A percentile compares a stretch with the other conserved stretches of the same genome.
Evolutionary conservation across 1,140 invertebrate genomes (phyloP).

Genomic region (Heliconius himera): DNA sequence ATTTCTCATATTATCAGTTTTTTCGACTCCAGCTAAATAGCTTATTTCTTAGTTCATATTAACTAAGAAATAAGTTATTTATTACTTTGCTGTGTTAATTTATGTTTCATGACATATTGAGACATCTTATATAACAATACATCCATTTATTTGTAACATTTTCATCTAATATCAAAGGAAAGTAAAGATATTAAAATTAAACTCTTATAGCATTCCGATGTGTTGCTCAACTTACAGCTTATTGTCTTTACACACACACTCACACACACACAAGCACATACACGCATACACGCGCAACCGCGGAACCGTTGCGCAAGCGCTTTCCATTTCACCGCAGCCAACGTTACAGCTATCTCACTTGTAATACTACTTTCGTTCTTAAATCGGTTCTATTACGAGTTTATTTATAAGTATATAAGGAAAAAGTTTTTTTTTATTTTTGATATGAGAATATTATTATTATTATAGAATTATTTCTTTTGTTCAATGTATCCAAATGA

Average conservation of each 20-base stretch:
- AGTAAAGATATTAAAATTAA: slow-evolving; percentile 8
- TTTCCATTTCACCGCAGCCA: slow-evolving; percentile 75
- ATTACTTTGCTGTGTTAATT: too few relatives aligned
- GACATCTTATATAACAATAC: too few relatives aligned
- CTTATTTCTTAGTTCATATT: too few relatives aligned
- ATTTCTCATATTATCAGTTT: background rate
- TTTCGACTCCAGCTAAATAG: too few relatives aligned
- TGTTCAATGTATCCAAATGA: too few relatives aligned
- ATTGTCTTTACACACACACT: slow-evolving; percentile 45
- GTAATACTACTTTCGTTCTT: slow-evolving; percentile 50
- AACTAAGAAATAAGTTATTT: too few relatives aligned
- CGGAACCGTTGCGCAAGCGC: slow-evolving; percentile 71
- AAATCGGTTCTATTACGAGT: slow-evolving; percentile 27
- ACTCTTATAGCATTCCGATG: slow-evolving; percentile 21
- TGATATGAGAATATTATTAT: too few relatives aligned
- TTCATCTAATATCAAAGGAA: background rate
- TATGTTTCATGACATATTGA: too few relatives aligned
- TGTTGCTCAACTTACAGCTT: slow-evolving; percentile 49
- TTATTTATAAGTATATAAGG: background rate
- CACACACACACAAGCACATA: slow-evolving; percentile 21
- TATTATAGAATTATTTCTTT: too few relatives aligned
- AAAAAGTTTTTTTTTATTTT: background rate
- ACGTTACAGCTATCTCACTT: slow-evolving; percentile 37
- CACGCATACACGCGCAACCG: slow-evolving; percentile 43
- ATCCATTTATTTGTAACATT: background rate